Conservation (phyloP, 2,797 vertebrate species). For the Propithecus deckenii region DNA sequence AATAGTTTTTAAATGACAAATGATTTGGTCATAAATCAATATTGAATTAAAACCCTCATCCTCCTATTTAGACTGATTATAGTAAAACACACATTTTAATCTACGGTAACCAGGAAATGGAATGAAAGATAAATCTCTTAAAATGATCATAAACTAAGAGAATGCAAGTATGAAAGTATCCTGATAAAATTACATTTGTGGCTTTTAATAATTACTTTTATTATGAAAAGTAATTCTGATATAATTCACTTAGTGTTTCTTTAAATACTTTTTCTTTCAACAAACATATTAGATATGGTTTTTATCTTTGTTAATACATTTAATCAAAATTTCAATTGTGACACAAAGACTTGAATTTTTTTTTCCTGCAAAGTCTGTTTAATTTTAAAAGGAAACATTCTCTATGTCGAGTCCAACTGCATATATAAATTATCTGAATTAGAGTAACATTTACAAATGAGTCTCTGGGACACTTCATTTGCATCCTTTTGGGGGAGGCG, state of each 20-base stretch:
- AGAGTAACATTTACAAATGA: slow-evolving; percentile 68
- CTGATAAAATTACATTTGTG: slow-evolving; percentile 39
- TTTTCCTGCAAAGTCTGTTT: neutral
- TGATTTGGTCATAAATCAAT: neutral
- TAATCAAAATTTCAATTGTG: slow-evolving; percentile 16
- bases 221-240: slow-evolving; percentile 32
- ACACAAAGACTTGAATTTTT: neutral
- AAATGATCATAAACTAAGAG: slow-evolving; percentile 31
- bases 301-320: neutral
- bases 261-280: slow-evolving; percentile 33
- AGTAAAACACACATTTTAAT: neutral
- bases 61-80: slow-evolving; percentile 39
- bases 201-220: slow-evolving; percentile 34
- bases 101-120: neutral
- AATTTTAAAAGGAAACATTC: slow-evolving; percentile 32
- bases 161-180: neutral
- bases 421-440: slow-evolving; percentile 43
- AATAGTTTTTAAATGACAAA: neutral
- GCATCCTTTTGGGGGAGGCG: slow-evolving; percentile 47
- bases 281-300: neutral
- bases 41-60: slow-evolving; percentile 11
- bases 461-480: slow-evolving; percentile 68
- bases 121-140: neutral
- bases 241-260: neutral
- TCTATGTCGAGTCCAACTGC: neutral